Evolutionary conservation across 2,113 vertebrate genomes (phyloP).

Genomic region (Coptodon bakossiorum): DNA sequence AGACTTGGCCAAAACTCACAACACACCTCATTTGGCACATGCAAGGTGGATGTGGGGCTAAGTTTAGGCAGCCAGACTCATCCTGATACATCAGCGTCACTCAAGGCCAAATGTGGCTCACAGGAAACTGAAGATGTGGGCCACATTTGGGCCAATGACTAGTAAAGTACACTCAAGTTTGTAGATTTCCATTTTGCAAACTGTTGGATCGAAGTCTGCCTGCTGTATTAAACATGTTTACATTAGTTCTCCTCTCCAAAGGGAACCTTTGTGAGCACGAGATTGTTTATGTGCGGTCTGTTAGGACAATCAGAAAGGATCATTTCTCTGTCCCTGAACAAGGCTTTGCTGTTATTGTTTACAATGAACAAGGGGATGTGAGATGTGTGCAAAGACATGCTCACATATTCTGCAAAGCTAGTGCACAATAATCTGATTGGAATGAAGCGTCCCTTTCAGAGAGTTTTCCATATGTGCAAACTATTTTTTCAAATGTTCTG

Average conservation of each 20-base stretch:
- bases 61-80: background rate
- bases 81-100: background rate
- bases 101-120: background rate
- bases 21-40: background rate
- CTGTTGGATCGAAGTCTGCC: rapidly evolving
- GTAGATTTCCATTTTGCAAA: rapidly evolving
- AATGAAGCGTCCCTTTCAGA: background rate
- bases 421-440: background rate
- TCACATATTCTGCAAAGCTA: slow-evolving; percentile 33
- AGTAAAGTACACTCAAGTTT: background rate
- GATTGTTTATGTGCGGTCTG: slow-evolving; percentile 7
- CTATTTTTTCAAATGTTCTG: background rate
- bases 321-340: slow-evolving; percentile 41
- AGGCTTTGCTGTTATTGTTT: slow-evolving; percentile 54
- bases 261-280: background rate
- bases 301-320: background rate
- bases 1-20: background rate
- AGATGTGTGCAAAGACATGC: slow-evolving; percentile 24
- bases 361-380: slow-evolving; percentile 54
- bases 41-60: background rate
- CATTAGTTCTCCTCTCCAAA: background rate
- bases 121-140: background rate
- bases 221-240: background rate
- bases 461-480: background rate
- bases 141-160: background rate